Conservation (phyloP, 2,888 invertebrate genomes). For the Teleiodes luculella region DNA sequence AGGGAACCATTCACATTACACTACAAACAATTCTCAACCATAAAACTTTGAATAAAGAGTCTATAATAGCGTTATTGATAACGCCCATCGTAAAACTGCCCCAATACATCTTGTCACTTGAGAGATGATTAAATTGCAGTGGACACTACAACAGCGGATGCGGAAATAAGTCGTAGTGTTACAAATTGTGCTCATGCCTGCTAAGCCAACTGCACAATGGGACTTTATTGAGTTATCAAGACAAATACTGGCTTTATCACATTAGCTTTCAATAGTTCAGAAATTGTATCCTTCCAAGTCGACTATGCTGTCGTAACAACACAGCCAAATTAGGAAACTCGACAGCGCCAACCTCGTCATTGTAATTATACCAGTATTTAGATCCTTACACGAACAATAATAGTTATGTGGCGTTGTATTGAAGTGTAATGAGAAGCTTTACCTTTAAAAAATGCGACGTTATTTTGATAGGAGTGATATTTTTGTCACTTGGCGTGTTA, state of each 20-base stretch:
- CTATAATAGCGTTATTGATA: constrained; percentile 28
- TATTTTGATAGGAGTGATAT: constrained; percentile 52
- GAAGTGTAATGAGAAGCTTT: constrained; percentile 34
- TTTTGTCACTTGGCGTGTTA: constrained; percentile 52
- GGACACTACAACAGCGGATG: constrained; percentile 55
- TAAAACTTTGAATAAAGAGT: constrained; percentile 38
- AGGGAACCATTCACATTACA: constrained; percentile 54
- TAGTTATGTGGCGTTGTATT: constrained; percentile 33
- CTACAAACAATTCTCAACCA: constrained; percentile 55
- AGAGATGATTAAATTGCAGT: constrained; percentile 66
- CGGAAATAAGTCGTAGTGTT: constrained; percentile 57
- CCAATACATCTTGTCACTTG: constrained; percentile 64
- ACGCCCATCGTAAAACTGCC: constrained; percentile 46
- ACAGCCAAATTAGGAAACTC: constrained; percentile 17
- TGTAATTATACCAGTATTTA: constrained; percentile 10
- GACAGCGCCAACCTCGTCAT: constrained; percentile 6
- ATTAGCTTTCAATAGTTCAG: constrained; percentile 12
- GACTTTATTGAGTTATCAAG: constrained; percentile 6
- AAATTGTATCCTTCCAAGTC: background rate
- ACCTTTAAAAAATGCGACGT: constrained; percentile 52
- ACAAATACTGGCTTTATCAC: background rate
- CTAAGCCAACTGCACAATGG: constrained; percentile 14
- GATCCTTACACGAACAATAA: constrained; percentile 28
- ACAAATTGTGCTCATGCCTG: constrained; percentile 42
- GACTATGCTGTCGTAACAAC: constrained; percentile 3